A percentile compares a stretch with the other conserved stretches of the same genome.
These are phyloP conservation scores for Steromphala cineraria DNA, from an alignment of 2,888 invertebrate species.

Conservation along the genomic window DNA sequence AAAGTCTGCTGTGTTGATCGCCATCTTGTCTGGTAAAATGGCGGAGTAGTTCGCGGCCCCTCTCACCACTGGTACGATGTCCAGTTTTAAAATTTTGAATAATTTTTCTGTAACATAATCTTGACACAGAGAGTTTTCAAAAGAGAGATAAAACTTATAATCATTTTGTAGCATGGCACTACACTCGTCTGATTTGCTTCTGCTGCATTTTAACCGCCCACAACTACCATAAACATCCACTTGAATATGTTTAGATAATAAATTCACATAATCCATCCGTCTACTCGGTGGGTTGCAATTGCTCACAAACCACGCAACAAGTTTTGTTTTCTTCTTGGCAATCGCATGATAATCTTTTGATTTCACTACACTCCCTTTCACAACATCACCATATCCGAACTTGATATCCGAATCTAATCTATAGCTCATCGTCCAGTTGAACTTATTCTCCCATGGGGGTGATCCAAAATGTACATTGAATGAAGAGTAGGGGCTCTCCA, in stretches of 20 bases:
- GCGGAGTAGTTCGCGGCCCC: slow-evolving; percentile 20
- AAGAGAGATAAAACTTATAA: slow-evolving; percentile 47
- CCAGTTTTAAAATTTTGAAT: slow-evolving; percentile 23
- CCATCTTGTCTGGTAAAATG: neutral
- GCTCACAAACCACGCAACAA: slow-evolving; percentile 52
- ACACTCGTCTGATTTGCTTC: neutral
- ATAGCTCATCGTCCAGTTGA: slow-evolving; percentile 37
- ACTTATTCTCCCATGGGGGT: slow-evolving; percentile 15
- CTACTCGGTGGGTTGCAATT: slow-evolving; percentile 42
- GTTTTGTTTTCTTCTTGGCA: slow-evolving; percentile 28
- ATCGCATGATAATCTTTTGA: slow-evolving; percentile 16
- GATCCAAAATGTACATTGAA: neutral
- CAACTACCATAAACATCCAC: slow-evolving; percentile 51
- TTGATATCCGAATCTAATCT: slow-evolving; percentile 26
- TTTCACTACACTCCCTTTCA: neutral
- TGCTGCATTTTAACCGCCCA: slow-evolving; percentile 28
- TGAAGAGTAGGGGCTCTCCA: neutral
- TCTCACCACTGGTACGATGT: slow-evolving; percentile 32
- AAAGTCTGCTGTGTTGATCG: neutral
- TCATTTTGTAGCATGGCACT: slow-evolving; percentile 3
- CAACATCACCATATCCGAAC: slow-evolving; percentile 26
- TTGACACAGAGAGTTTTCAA: slow-evolving; percentile 47
- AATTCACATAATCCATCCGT: slow-evolving; percentile 43
- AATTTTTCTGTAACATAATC: slow-evolving; percentile 50
- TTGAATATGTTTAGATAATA: slow-evolving; percentile 39